Evolutionary conservation across 2,888 invertebrate genomes (phyloP), one percentile per base, ranked within the genome.

Genomic region (Digitonthophagus gazella): DNA sequence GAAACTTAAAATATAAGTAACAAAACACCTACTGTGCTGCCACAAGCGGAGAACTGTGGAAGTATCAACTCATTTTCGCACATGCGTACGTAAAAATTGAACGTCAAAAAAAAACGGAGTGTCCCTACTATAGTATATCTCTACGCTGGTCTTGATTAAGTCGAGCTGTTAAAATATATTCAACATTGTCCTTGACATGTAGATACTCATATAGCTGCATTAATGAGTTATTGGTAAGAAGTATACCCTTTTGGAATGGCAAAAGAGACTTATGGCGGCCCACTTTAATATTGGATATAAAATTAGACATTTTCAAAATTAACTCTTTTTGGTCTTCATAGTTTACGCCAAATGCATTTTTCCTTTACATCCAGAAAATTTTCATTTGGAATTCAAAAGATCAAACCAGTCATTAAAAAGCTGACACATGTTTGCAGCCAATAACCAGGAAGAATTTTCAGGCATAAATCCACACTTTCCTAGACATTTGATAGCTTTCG

Each of bases 371-470:
- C 67, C 63, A 6, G 54, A 69, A 70, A 69, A 74, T 71, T 74
- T 76, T 3, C 22, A 55, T 44, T 64, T 70, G 2, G 70, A 58
- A 67, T 76, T 76, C 6, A 73, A 68, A 15, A 76, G 4, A 69
- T 75, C 75, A 69, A 76, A 75, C 74, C 74, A 75, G 44, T 74
- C 70, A 66, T 75, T 75, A 14, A 72, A 57, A 55, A 67, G 18
- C 57, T 54, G 68, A 11, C 54, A 66, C 15, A 64, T 70, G 69
- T 67, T 11, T 71, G 54, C 5, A 74, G 61, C n/a, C 70, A 22
- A 8, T 69, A 15, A 4, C 64, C 64, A 67, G 54, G 16, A 57
- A 5, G 15, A 15, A 57, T 57, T 57, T 11, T 57, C 16, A 16
- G 71, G 64, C 58, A 72, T 72, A 6, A 71, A 54, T 15, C 65